Evolutionary conservation across 2,113 vertebrate genomes (phyloP).

Genomic region (Pangasianodon hypophthalmus): DNA sequence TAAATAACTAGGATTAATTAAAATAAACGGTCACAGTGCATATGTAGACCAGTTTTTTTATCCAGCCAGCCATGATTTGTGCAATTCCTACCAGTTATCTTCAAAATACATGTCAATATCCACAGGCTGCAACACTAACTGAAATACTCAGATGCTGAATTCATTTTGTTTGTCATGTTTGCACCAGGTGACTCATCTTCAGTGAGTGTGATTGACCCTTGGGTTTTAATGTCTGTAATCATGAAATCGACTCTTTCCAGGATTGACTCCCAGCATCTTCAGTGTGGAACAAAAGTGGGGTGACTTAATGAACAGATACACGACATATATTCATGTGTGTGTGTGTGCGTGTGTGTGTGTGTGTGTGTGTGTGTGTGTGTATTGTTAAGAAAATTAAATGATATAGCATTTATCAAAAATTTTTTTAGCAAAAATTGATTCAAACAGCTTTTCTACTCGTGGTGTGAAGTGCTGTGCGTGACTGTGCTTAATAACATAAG

Average conservation of each 20-base stretch:
- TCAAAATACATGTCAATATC: not conserved
- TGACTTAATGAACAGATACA: not conserved
- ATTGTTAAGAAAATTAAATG: no score
- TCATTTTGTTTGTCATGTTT: not conserved
- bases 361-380: no score
- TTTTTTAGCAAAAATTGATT: no score
- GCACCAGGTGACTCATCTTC: not conserved
- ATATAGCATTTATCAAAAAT: no score
- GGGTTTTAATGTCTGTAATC: not conserved
- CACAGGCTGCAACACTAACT: not conserved
- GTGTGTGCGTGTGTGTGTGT: no score
- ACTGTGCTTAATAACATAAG: no score
- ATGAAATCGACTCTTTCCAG: not conserved
- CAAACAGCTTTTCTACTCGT: no score
- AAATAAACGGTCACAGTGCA: not conserved
- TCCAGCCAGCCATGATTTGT: not conserved
- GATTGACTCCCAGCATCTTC: not conserved
- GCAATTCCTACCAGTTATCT: not conserved
- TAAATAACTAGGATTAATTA: not conserved
- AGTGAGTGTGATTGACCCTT: not conserved
- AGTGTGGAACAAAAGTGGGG: not conserved
- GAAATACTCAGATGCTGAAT: not conserved
- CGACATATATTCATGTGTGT: not conserved
- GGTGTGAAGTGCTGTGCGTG: no score
- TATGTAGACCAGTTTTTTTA: not conserved